These are phyloP conservation scores for Theonella swinhoei DNA, from an alignment of 37 sponge, comb jelly and placozoan species.

Conservation along the genomic window DNA sequence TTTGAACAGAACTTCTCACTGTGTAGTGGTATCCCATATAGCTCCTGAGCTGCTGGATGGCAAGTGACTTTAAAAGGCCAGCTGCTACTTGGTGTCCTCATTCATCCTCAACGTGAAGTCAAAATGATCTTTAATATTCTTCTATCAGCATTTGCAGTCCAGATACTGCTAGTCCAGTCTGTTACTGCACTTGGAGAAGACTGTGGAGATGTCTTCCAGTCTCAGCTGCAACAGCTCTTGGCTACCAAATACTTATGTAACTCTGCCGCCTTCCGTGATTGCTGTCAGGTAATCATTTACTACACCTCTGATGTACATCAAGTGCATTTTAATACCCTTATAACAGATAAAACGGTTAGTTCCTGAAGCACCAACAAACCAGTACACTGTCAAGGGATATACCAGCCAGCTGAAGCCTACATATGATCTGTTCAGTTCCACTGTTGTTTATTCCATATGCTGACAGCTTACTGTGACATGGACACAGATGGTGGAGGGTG, in stretches of 20 bases:
- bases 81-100: too few relatives aligned
- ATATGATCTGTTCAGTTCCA: too few relatives aligned
- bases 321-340: neutral
- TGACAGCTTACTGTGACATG: slow-evolving; percentile 42
- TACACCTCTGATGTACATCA: neutral
- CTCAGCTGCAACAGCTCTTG: neutral
- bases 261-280: neutral
- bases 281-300: neutral
- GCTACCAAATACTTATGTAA: neutral
- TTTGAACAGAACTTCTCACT: too few relatives aligned
- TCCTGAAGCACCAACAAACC: neutral
- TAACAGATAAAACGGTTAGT: neutral
- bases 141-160: too few relatives aligned
- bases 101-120: too few relatives aligned
- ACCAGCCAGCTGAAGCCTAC: neutral
- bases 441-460: too few relatives aligned
- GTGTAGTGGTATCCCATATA: too few relatives aligned
- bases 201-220: neutral
- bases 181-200: neutral
- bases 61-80: too few relatives aligned
- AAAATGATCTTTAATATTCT: too few relatives aligned
- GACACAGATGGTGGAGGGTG: slow-evolving; percentile 46
- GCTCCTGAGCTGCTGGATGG: too few relatives aligned
- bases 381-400: neutral
- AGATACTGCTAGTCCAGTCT: neutral